Base-by-base conservation (phyloP, 2,888 invertebrate genomes). In the Dryobotodes eremita region DNA sequence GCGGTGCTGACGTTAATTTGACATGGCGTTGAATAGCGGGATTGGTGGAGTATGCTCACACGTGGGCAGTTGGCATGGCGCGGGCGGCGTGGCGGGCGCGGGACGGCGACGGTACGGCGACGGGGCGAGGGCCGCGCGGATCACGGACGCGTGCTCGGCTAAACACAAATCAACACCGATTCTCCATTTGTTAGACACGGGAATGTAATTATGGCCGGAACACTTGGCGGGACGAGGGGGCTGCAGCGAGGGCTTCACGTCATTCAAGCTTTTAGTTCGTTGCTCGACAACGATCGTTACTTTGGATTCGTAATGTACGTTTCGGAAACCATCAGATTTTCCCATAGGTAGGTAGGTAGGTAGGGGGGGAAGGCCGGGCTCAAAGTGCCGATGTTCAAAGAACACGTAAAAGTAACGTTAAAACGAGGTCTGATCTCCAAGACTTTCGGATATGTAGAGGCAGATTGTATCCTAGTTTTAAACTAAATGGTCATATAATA, bases 131-230 rank as follows among this genome's bases (percentile, higher is more conserved):
- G 91, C 89, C 90, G 91, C 90, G 90, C 90, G 93, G 95, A 95
- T 95, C 95, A 94, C 93, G 93, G 95, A 92, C 94, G 94, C 87
- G 87, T 87, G 85, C 92, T 89, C 92, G 92, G 94, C 96, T 95
- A 95, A 96, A 97, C 97, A 96, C 97, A 97, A 97, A 97, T 97
- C 97, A 97, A 97, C 97, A 97, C 95, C 96, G 97, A 97, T 97
- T 97, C 97, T 97, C 97, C 97, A 97, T 97, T 97, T 97, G 97
- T 97, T 97, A 97, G 97, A 97, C 97, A 97, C 96, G 96, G 96
- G 96, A 97, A 97, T 97, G 97, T 97, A 97, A 97, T 97, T 97
- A 97, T 97, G 96, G 96, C 95, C 95, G 95, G 95, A 95, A 95
- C 95, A 95, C 94, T 95, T 94, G 93, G 93, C 90, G 93, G 94